Evolutionary conservation across 37 sponge, comb jelly and placozoan genomes (phyloP), one percentile per base, ranked within the genome.

Genomic region (Sycon ciliatum): DNA sequence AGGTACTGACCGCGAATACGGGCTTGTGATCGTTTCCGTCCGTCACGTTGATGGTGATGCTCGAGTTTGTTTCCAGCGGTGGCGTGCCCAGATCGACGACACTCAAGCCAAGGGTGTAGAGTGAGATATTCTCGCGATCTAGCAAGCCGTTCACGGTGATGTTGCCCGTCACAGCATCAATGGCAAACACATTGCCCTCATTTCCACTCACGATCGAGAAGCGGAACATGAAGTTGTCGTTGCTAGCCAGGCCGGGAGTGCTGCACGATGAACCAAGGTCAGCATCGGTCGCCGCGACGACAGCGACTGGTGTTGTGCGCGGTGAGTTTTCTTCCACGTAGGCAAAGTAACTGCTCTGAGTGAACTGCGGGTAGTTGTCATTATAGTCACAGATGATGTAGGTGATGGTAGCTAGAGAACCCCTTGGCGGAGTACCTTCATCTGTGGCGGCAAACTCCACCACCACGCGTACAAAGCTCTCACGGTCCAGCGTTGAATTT

Each of bases 1-100:
- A 27, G 1, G 56, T 22, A 39, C 78, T 65, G 37, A 56, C 9
- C 7, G 31, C 32, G 52, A 89, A 79, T n/a, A 78, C 73, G 1
- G 89, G 89, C 1, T 49, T 28, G 65, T 89, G 78, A 56, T 89
- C 83, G 34, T 82, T 81, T 0, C 34, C 9, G 53, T 80, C 77
- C 4, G 4, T 3, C 0, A 89, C 65, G 7, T n/a, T 52, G 31
- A 89, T 78, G 0, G 34, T 53, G 31, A 83, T 9, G 31, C 32
- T 49, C 0, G 22, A 7, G 29, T 16, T 39, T 6, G 66, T 64
- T 0, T 52, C 61, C 3, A 60, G 69, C 4, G 64, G 27, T 6
- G 80, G 74, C 24, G 32, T 60, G 0, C 84, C 84, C 7, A 57
- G 36, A 39, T 87, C 88, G 20, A 2, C 69, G 28, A 65, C 76